Evolutionary conservation across 1,140 invertebrate species (phyloP).

Genomic region (Globodera ellingtonae): DNA sequence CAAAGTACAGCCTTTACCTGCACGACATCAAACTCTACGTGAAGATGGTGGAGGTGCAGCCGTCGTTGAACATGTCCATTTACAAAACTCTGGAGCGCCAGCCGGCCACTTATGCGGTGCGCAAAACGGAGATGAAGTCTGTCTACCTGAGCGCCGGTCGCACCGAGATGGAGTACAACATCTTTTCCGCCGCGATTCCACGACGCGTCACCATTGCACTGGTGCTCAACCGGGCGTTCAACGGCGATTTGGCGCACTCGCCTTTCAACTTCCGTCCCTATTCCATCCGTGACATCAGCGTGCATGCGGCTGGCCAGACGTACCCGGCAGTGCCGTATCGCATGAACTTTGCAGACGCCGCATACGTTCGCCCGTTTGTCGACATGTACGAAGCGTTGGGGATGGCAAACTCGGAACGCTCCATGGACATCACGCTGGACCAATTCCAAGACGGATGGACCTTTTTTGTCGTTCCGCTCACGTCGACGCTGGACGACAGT

Average conservation of each 20-base stretch:
- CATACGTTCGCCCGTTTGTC: constrained; percentile 9
- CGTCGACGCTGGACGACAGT: background rate
- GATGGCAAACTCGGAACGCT: too few relatives aligned
- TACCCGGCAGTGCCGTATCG: constrained; percentile 33
- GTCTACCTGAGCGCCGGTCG: constrained; percentile 25
- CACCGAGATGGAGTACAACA: constrained; percentile 20
- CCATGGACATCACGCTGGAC: too few relatives aligned
- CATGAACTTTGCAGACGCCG: constrained; percentile 28
- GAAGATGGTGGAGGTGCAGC: constrained; percentile 29
- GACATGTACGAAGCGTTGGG: too few relatives aligned
- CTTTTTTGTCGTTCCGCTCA: too few relatives aligned
- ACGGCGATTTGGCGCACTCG: background rate
- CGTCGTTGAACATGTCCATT: too few relatives aligned
- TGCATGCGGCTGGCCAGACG: background rate
- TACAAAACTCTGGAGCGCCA: too few relatives aligned
- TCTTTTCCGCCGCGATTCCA: constrained; percentile 12
- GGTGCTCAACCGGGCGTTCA: constrained; percentile 22
- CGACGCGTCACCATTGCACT: constrained; percentile 30
- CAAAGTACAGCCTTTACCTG: constrained; percentile 15
- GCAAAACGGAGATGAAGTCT: constrained; percentile 24
- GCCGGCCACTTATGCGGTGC: background rate
- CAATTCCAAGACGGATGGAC: too few relatives aligned
- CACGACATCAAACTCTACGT: constrained; percentile 22
- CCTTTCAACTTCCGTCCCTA: constrained; percentile 35
- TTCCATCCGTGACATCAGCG: constrained; percentile 6